Evolutionary conservation across 1,140 invertebrate genomes (phyloP).

Genomic region (Drosophila littoralis): DNA sequence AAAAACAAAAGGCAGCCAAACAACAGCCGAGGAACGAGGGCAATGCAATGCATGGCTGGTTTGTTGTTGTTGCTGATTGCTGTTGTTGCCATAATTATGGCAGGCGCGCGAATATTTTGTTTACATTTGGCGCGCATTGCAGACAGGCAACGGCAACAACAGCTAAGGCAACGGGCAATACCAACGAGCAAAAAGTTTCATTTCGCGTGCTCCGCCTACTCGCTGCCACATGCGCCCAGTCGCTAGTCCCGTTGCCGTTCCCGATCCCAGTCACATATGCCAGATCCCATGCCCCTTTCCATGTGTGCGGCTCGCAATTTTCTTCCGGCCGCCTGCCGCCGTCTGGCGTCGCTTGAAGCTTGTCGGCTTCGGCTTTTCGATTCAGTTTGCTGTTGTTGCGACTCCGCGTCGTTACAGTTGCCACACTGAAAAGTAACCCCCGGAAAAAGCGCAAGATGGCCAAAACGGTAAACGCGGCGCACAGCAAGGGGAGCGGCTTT

Average conservation of each 20-base stretch:
- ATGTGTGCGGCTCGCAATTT: constrained; percentile 55
- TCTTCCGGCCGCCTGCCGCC: constrained; percentile 56
- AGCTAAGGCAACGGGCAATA: constrained; percentile 36
- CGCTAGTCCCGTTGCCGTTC: constrained; percentile 28
- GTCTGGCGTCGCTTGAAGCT: constrained; percentile 23
- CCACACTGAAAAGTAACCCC: constrained; percentile 43
- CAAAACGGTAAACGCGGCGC: constrained; percentile 54
- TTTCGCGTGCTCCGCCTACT: constrained; percentile 82
- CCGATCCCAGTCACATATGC: constrained; percentile 14
- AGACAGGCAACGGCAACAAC: constrained; percentile 66
- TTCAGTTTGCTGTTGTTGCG: constrained; percentile 53
- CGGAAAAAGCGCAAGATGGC: constrained; percentile 70
- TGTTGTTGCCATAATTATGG: constrained; percentile 78
- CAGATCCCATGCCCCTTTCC: constrained; percentile 12
- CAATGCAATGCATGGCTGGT: constrained; percentile 63
- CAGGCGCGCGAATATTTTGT: constrained; percentile 83
- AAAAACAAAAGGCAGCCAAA: constrained; percentile 66
- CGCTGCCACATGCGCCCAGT: constrained; percentile 52
- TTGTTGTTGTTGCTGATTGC: constrained; percentile 36
- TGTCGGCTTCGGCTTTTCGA: constrained; percentile 46
- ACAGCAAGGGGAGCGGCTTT: constrained; percentile 1
- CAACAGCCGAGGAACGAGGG: constrained; percentile 28
- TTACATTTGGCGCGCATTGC: constrained; percentile 81
- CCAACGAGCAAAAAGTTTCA: constrained; percentile 54
- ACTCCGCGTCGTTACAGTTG: constrained; percentile 16